Evolutionary conservation across 2,797 vertebrate species (phyloP), one percentile per base, ranked within the genome.

Genomic region (Phaenicophaeus curvirostris): DNA sequence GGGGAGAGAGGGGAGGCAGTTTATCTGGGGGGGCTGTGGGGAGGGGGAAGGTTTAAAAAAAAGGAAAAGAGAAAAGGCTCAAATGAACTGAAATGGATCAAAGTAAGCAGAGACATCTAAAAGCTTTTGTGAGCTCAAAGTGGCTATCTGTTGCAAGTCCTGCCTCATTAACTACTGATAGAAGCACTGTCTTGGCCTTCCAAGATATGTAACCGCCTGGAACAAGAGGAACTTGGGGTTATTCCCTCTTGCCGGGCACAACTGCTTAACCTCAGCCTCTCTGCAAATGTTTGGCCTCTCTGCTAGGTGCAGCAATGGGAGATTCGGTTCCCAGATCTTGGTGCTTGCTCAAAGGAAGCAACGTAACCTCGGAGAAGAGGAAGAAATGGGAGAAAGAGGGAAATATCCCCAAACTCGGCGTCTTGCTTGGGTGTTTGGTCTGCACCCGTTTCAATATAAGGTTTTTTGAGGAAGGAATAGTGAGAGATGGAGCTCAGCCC

Each of bases 131-230:
- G 98, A 97, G 98, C 98, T 98, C 98, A 98, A 98, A 98, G 98
- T 98, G 97, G 97, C 97, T 98, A 97, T 98, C 98, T 98, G 98
- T 98, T 98, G 97, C 98, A 98, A 98, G 98, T 98, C 98, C 98
- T 98, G 98, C 98, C 98, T 99, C 98, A 99, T 99, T 99, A 99
- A 98, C 98, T 98, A 98, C 98, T 98, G 98, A 99, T 98, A 98
- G 98, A 98, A 98, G 98, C 98, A 97, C 97, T 93, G 97, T 97
- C 96, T 97, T 97, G 98, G 98, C 98, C 98, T 98, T 98, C 98
- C 98, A 97, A 97, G 98, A 98, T 98, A 97, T 79, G 95, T 62
- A 96, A 44, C 86, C 18, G 91, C 95, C 97, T 95, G 87, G 85
- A 96, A 94, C 54, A 42, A 96, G 95, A 95, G 96, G 97, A 97